These are phyloP conservation scores for Saimiri boliviensis DNA, from an alignment of 2,113 vertebrate genomes.

Conservation along the genomic window DNA sequence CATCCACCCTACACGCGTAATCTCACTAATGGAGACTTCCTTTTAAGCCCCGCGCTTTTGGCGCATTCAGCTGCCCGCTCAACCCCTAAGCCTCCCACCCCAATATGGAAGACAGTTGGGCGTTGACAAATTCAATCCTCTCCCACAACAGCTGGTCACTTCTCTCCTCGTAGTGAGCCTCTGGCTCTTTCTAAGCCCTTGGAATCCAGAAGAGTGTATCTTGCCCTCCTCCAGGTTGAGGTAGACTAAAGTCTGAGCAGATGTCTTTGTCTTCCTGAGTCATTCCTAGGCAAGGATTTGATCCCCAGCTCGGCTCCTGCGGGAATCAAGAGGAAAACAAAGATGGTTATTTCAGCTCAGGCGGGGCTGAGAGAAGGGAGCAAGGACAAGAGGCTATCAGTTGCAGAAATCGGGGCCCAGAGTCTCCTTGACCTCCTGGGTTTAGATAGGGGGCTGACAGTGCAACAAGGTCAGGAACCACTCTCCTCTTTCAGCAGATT, in stretches of 20 bases:
- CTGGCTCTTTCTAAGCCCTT: neutral
- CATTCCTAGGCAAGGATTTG: neutral
- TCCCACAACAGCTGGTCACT: neutral
- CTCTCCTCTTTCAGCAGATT: neutral
- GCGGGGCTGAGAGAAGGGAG: neutral
- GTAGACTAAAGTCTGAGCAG: neutral
- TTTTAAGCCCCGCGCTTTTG: rapidly evolving
- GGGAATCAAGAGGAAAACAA: neutral
- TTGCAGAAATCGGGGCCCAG: neutral
- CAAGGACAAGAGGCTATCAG: neutral
- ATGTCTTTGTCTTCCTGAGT: neutral
- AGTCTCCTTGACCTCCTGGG: neutral
- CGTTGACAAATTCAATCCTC: neutral
- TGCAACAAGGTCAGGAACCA: neutral
- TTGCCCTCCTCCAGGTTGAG: neutral
- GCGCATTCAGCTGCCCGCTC: no score
- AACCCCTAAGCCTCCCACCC: rapidly evolving
- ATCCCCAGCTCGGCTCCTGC: neutral
- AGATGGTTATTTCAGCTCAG: neutral
- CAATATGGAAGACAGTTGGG: neutral
- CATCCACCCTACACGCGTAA: neutral
- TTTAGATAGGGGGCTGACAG: neutral
- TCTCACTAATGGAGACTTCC: no score
- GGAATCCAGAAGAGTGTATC: neutral
- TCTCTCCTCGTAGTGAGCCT: neutral